A percentile compares a stretch with the other conserved stretches of the same genome.
Evolutionary conservation across 2,113 vertebrate genomes (phyloP).

Genomic region (Myotis davidii): DNA sequence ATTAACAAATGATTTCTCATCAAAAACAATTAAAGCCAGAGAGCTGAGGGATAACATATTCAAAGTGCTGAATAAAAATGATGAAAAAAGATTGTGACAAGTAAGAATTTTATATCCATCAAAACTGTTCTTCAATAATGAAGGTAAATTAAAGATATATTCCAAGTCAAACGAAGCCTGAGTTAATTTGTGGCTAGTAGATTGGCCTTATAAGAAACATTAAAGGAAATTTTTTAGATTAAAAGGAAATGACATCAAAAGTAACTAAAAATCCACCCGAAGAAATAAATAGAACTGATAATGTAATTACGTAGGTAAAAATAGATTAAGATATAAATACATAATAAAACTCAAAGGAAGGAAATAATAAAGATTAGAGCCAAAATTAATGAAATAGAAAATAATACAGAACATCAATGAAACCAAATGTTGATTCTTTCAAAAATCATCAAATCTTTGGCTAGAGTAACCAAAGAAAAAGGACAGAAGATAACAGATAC

Average conservation of each 20-base stretch:
- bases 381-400: slow-evolving; percentile 28
- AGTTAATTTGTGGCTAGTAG: not conserved
- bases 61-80: not conserved
- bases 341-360: not conserved
- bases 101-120: slow-evolving; percentile 14
- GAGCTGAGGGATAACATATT: not conserved
- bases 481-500: not conserved
- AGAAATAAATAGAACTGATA: not conserved
- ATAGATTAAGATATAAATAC: not conserved
- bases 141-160: slow-evolving; percentile 24
- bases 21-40: not conserved
- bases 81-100: not conserved
- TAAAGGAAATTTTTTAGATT: not conserved
- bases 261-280: not conserved
- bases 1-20: not conserved
- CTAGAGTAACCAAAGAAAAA: not conserved
- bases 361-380: not conserved
- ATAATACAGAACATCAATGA: not conserved
- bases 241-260: slow-evolving; percentile 16
- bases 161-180: not conserved
- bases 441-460: not conserved
- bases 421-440: not conserved
- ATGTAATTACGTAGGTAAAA: not conserved
- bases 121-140: slow-evolving; percentile 31
- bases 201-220: not conserved